Evolutionary conservation across 2,888 invertebrate species (phyloP), one percentile per base, ranked within the genome.

Genomic region (Tenthredo distinguenda): DNA sequence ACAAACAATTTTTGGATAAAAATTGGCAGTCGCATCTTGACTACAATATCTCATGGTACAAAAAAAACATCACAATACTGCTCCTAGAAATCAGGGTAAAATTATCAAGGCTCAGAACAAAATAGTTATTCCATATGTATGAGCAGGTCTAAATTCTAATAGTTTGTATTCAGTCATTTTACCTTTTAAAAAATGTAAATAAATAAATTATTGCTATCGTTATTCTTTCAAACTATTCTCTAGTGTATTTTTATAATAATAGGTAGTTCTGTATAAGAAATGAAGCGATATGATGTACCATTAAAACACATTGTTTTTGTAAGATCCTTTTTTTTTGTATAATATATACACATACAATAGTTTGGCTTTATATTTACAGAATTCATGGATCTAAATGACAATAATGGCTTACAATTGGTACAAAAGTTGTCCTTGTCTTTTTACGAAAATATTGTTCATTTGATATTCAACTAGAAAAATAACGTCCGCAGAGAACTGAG

Each of bases 31-130:
- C 94, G 0, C 98, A 98, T 92, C 93, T 96, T 0, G 93, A 94
- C 86, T 98, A 98, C 92, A 98, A 98, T 91, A 94, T 96, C 84
- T 96, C 96, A 86, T 98, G 98, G 98, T 98, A 98, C 92, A 96
- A 95, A 90, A 96, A 95, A 91, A 98, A 98, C 94, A 93, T 97
- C 72, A 94, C 94, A 21, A 93, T 98, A 84, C 92, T 97, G 87
- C 91, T 95, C 21, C 92, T 97, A 87, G 95, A 96, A 2, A 91
- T 96, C 79, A 94, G 94, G 93, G 96, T 96, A 18, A 95, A 90
- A 87, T 85, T 92, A 85, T 89, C 90, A 10, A 92, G 89, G 84
- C 87, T 91, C 12, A 12, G 47, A 40, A n/a, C 0, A 34, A 68
- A 65, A 71, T 68, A 62, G 82, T 82, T 10, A 26, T 68, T 31